Evolutionary conservation across 2,888 invertebrate species (phyloP).

Genomic region (Erpobdella octoculata): DNA sequence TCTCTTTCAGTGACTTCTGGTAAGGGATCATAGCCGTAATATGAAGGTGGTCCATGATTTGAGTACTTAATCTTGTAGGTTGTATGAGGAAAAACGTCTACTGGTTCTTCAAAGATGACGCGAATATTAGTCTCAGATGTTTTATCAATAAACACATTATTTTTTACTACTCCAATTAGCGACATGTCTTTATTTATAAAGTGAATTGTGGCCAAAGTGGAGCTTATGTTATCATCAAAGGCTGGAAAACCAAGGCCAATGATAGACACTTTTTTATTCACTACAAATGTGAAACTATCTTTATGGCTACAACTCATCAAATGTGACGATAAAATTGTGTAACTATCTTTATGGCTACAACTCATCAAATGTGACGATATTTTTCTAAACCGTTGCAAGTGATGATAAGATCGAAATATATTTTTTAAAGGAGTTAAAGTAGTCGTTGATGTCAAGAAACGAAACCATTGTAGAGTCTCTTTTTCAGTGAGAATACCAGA

Average conservation of each 20-base stretch:
- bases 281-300: conserved; percentile 88
- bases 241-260: conserved; percentile 92
- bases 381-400: conserved; percentile 92
- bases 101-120: conserved; percentile 74
- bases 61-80: conserved; percentile 74
- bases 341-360: conserved; percentile 89
- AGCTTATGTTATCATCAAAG: conserved; percentile 87
- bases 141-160: conserved; percentile 70
- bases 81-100: conserved; percentile 69
- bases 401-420: conserved; percentile 75
- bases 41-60: conserved; percentile 75
- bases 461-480: conserved; percentile 88
- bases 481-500: conserved; percentile 80
- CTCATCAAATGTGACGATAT: too few species aligned
- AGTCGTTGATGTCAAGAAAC: conserved; percentile 81
- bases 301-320: too few species aligned
- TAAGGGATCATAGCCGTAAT: conserved; percentile 74
- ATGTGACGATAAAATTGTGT: conserved; percentile 85
- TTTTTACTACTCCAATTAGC: conserved; percentile 66
- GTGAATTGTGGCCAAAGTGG: conserved; percentile 84
- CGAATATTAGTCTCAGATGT: conserved; percentile 70
- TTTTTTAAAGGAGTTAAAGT: conserved; percentile 76
- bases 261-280: conserved; percentile 87
- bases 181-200: conserved; percentile 66
- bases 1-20: conserved; percentile 67